Conservation (phyloP, 1,140 invertebrate species). For the Drosophila azteca region DNA sequence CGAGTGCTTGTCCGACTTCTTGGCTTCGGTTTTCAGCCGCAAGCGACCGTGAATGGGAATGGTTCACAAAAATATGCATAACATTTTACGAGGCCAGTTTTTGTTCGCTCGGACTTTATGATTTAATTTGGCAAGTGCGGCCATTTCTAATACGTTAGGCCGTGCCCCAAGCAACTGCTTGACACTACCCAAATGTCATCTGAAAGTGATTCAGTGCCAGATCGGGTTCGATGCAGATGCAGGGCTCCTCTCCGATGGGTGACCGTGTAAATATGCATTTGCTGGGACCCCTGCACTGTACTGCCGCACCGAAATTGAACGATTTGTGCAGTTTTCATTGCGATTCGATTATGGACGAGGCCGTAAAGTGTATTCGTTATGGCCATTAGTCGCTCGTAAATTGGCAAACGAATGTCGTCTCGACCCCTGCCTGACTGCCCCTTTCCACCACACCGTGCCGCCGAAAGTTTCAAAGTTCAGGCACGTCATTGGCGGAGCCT, state of each 20-base stretch:
- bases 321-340: constrained; percentile 65
- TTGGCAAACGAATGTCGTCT: constrained; percentile 71
- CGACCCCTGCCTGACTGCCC: constrained; percentile 9
- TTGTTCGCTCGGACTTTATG: constrained; percentile 35
- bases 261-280: constrained; percentile 49
- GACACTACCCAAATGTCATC: constrained; percentile 1
- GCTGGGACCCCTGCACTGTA: constrained; percentile 10
- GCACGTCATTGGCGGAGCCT: constrained; percentile 48
- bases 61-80: constrained; percentile 30
- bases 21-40: neutral
- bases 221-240: too few relatives aligned
- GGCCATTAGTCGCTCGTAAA: constrained; percentile 81
- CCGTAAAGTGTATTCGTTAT: constrained; percentile 82
- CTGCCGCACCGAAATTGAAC: constrained; percentile 48
- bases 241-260: constrained; percentile 11
- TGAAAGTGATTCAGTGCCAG: constrained; percentile 22
- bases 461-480: constrained; percentile 42
- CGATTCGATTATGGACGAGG: constrained; percentile 74
- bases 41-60: constrained; percentile 33
- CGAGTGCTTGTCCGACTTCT: constrained; percentile 11
- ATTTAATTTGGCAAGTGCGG: constrained; percentile 46
- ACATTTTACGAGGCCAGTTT: constrained; percentile 31
- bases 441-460: constrained; percentile 11
- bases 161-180: constrained; percentile 1
- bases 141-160: constrained; percentile 14